Evolutionary conservation across 2,888 invertebrate species (phyloP).

Genomic region (Macaria liturata): DNA sequence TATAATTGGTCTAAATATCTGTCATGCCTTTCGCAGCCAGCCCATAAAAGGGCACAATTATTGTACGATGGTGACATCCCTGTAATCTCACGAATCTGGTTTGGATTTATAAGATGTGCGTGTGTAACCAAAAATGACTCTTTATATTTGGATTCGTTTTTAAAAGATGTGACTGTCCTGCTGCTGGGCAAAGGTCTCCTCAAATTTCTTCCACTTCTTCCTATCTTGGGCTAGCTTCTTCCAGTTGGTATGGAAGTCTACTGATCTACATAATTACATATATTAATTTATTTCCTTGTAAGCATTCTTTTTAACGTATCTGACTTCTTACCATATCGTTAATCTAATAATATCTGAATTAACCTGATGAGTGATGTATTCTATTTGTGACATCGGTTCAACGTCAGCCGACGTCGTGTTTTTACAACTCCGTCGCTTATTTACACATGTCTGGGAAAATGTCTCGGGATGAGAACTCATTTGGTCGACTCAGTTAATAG

Average conservation of each 20-base stretch:
- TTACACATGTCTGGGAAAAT: constrained; percentile 11
- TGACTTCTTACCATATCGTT: too few relatives aligned
- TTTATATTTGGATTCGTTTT: background rate
- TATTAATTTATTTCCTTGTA: too few relatives aligned
- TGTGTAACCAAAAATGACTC: constrained; percentile 10
- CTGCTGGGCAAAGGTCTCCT: too few relatives aligned
- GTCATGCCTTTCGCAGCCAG: background rate
- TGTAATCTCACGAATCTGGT: constrained; percentile 13
- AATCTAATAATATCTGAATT: constrained; percentile 17
- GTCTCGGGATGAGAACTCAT: background rate
- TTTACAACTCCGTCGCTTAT: constrained; percentile 20
- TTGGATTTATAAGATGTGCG: constrained; percentile 5
- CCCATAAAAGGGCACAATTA: constrained; percentile 25
- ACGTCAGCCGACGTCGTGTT: constrained; percentile 13
- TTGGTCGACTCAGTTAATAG: too few relatives aligned
- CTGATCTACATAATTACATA: too few relatives aligned
- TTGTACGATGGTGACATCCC: constrained; percentile 12
- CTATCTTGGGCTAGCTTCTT: too few relatives aligned
- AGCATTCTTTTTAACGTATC: too few relatives aligned
- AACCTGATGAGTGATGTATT: constrained; percentile 22
- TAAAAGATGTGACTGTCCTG: background rate
- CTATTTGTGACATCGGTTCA: constrained; percentile 18
- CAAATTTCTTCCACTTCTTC: too few relatives aligned
- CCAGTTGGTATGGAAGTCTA: too few relatives aligned
- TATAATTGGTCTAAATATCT: constrained; percentile 11